Evolutionary conservation across 2,113 vertebrate species (phyloP), one percentile per base, ranked within the genome.

Genomic region (Macheiramphus alcinus): DNA sequence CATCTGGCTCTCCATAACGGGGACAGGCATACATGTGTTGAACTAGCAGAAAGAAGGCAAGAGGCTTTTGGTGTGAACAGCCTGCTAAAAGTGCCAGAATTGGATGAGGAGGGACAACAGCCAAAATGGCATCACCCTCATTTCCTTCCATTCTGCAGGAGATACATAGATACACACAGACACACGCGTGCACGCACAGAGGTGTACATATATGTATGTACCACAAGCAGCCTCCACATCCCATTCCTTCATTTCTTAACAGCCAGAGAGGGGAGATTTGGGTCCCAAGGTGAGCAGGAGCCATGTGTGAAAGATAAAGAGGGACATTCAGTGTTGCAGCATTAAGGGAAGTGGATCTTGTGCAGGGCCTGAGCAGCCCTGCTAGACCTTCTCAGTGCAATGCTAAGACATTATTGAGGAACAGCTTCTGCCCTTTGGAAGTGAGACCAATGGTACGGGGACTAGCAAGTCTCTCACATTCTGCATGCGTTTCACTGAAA

Each of bases 1-100:
- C 95, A 94, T 97, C 95, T 97, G 94, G 83, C 68, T 96, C 61
- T 68, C 61, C 12, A 2, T 86, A 82, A 94, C 91, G 80, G 80
- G 92, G 94, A 71, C 62, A 93, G 67, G 80, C 80, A 63, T 91
- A 55, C 59, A 56, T 65, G 88, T 80, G 92, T 95, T 3, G 47
- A 95, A 80, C 53, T 50, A 94, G 79, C 78, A 91, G 82, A 68
- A 94, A 72, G 79, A 92, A 96, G 83, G 40, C 92, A 94, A 96
- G 82, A 94, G 58, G 19, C 66, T 95, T 84, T 80, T 18, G 45
- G 72, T 94, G 65, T 84, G 92, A 94, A 89, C 84, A 97, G 83
- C 42, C 72, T 94, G 95, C 83, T 97, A 75, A 94, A 96, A 93
- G 80, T 71, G 86, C 61, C 80, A 86, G 38, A 80, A 75, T 53